These are phyloP conservation scores for Acanthiza pusilla DNA, from an alignment of 2,797 vertebrate species.

Conservation along the genomic window DNA sequence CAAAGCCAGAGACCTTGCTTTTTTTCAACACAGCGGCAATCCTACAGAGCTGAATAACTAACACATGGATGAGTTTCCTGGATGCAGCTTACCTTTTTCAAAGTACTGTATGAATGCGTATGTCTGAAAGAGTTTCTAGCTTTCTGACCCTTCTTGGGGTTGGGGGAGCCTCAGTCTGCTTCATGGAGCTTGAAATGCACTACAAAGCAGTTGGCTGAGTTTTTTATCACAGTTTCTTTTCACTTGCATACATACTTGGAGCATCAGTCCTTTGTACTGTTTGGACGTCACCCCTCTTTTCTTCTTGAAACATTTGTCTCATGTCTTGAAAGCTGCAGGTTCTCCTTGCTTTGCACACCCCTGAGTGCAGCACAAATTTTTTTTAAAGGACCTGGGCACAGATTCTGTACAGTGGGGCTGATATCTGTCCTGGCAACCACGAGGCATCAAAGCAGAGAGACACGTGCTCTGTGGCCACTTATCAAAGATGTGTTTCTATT, in stretches of 20 bases:
- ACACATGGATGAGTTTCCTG: neutral
- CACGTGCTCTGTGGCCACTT: neutral
- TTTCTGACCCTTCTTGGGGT: neutral
- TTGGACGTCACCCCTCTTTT: neutral
- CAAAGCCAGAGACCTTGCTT: neutral
- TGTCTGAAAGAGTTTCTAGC: neutral
- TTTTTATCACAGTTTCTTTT: neutral
- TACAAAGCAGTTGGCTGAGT: neutral
- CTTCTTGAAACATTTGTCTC: neutral
- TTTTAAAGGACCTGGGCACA: neutral
- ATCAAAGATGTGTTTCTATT: neutral
- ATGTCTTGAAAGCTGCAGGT: neutral
- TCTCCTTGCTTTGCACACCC: neutral
- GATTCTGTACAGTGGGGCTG: neutral
- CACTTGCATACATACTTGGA: neutral
- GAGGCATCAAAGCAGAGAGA: neutral
- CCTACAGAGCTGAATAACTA: neutral
- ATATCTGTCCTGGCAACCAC: neutral
- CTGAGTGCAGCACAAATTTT: rapidly evolving
- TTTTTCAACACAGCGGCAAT: neutral
- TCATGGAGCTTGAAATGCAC: neutral
- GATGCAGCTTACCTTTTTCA: neutral
- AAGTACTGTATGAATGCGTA: neutral
- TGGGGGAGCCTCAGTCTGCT: neutral
- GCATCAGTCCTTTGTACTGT: neutral